Conservation (phyloP, 2,113 vertebrate genomes). For the Chaenogobius annularis region DNA sequence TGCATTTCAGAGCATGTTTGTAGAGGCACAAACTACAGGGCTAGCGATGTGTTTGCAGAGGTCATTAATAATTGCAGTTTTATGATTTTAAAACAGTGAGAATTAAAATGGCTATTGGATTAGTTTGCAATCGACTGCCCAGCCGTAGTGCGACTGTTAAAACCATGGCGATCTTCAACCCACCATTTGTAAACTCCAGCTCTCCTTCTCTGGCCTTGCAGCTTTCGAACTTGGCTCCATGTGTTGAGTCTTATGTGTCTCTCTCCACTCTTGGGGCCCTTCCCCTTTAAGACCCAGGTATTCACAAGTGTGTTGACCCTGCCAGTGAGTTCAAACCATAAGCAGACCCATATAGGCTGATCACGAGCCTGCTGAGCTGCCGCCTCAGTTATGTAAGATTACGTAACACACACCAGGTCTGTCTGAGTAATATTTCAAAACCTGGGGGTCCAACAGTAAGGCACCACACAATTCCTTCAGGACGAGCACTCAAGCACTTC, state of each 20-base stretch:
- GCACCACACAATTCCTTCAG: constrained; percentile 40
- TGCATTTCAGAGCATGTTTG: too few relatives aligned
- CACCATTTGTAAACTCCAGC: background rate
- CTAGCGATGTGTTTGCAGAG: background rate
- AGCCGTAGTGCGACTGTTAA: background rate
- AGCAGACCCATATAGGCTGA: constrained; percentile 72
- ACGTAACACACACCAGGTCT: constrained; percentile 75
- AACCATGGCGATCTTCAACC: background rate
- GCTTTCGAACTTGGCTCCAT: constrained; percentile 24
- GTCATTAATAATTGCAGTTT: background rate
- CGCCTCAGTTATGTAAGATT: constrained; percentile 78
- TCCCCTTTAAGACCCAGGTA: constrained; percentile 67
- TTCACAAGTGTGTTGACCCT: constrained; percentile 62
- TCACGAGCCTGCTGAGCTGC: constrained; percentile 73
- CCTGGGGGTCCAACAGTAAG: constrained; percentile 56
- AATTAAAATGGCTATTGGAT: background rate
- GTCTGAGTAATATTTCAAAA: constrained; percentile 78
- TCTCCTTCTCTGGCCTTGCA: constrained; percentile 25
- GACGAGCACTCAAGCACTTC: constrained; percentile 43
- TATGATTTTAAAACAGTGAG: background rate
- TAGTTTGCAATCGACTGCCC: background rate
- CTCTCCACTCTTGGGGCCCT: constrained; percentile 41
- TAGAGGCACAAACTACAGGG: too few relatives aligned
- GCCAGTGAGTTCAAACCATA: constrained; percentile 70
- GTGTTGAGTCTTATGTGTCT: constrained; percentile 40